These are phyloP conservation scores for Mactra quadrangularis DNA, from an alignment of 1,140 invertebrate genomes.

Conservation along the genomic window DNA sequence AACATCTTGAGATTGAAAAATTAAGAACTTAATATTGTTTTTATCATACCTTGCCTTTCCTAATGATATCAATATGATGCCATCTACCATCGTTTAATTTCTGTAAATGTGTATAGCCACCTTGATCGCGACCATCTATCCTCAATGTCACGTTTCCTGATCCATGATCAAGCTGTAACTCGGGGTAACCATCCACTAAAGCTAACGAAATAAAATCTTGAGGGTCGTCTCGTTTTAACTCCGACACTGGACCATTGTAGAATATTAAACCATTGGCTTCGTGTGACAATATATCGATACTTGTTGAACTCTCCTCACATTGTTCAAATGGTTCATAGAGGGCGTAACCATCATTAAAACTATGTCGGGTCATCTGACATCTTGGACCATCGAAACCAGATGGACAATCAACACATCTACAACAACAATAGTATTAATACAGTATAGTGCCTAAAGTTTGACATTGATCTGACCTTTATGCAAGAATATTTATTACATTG, in stretches of 20 bases:
- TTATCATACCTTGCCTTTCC: slow-evolving; percentile 94
- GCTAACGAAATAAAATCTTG: slow-evolving; percentile 97
- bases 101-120: slow-evolving; percentile 85
- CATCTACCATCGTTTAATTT: slow-evolving; percentile 96
- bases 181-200: slow-evolving; percentile 94
- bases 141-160: slow-evolving; percentile 95
- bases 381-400: slow-evolving; percentile 95
- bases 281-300: slow-evolving; percentile 96
- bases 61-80: slow-evolving; percentile 97
- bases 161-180: slow-evolving; percentile 96
- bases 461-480: no score
- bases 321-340: slow-evolving; percentile 98
- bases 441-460: no score
- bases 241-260: slow-evolving; percentile 97
- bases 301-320: slow-evolving; percentile 97
- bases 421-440: no score
- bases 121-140: slow-evolving; percentile 86
- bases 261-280: slow-evolving; percentile 95
- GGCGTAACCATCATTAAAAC: slow-evolving; percentile 92
- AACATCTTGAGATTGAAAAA: no score
- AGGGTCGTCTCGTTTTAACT: slow-evolving; percentile 77
- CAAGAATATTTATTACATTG: no score
- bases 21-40: no score
- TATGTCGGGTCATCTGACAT: slow-evolving; percentile 97
- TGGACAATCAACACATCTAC: slow-evolving; percentile 92